These are phyloP conservation scores for Sinodicranocentrus sp. DNA, from an alignment of 2,888 invertebrate genomes.

Conservation along the genomic window DNA sequence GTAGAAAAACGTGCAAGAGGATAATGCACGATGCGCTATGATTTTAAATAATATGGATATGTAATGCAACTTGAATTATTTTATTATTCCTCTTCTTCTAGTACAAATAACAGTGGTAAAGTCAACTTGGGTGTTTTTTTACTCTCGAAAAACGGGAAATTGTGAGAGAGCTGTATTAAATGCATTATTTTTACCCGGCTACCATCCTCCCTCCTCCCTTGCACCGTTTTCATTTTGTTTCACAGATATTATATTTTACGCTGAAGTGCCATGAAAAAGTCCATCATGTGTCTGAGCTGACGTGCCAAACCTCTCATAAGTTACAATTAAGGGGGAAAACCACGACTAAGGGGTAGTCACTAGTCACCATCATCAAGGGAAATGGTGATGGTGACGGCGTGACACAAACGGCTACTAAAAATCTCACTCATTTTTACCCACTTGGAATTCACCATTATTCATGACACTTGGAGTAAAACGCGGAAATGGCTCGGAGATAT, in stretches of 20 bases:
- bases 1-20: not conserved
- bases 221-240: slow-evolving; percentile 21
- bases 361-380: not conserved
- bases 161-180: not conserved
- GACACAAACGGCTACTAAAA: slow-evolving; percentile 15
- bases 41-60: not conserved
- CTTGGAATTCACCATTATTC: slow-evolving; percentile 13
- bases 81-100: not conserved
- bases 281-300: slow-evolving; percentile 50
- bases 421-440: slow-evolving; percentile 7
- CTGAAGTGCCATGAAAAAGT: slow-evolving; percentile 48
- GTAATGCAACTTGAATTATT: slow-evolving; percentile 28
- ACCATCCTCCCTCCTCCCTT: not conserved
- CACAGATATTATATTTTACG: not conserved
- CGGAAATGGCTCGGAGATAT: slow-evolving; percentile 47
- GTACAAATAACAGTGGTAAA: slow-evolving; percentile 20
- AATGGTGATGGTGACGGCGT: slow-evolving; percentile 27
- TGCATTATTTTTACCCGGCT: slow-evolving; percentile 9
- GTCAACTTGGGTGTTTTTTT: not conserved
- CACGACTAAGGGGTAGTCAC: not conserved
- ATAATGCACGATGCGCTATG: slow-evolving; percentile 1
- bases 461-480: slow-evolving; percentile 38
- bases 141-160: slow-evolving; percentile 28
- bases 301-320: slow-evolving; percentile 46
- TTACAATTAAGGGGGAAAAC: slow-evolving; percentile 52